These are phyloP conservation scores for Vulpes vulpes DNA, from an alignment of 2,113 vertebrate genomes.

Conservation along the genomic window DNA sequence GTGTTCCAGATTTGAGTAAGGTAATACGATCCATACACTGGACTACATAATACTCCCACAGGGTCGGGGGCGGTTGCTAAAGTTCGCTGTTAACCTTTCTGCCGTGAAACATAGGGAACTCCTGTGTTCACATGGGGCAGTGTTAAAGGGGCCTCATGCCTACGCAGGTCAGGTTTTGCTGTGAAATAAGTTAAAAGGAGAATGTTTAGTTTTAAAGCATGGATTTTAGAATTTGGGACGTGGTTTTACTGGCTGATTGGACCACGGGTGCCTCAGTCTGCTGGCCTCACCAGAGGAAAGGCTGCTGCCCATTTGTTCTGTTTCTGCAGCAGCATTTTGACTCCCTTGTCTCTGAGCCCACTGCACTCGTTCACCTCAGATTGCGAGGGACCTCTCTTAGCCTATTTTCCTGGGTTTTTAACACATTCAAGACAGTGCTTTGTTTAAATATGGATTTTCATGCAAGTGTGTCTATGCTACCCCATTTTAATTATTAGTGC, in stretches of 20 bases:
- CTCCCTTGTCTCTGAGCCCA: background rate
- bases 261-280: background rate
- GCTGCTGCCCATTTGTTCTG: background rate
- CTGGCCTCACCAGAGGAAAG: background rate
- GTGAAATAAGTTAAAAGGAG: constrained; percentile 5
- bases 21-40: no score
- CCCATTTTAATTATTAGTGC: background rate
- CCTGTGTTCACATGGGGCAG: rapidly evolving
- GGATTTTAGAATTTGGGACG: background rate
- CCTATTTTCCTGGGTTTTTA: background rate
- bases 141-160: background rate
- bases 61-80: background rate
- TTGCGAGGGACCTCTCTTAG: background rate
- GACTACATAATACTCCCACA: background rate
- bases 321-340: background rate
- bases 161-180: background rate
- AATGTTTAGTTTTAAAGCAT: background rate
- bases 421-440: background rate
- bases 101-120: background rate
- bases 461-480: background rate
- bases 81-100: background rate
- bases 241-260: background rate
- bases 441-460: background rate
- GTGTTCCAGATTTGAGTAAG: background rate
- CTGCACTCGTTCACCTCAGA: background rate